Conservation (phyloP, 2,888 invertebrate species). For the Cephus runcator region DNA sequence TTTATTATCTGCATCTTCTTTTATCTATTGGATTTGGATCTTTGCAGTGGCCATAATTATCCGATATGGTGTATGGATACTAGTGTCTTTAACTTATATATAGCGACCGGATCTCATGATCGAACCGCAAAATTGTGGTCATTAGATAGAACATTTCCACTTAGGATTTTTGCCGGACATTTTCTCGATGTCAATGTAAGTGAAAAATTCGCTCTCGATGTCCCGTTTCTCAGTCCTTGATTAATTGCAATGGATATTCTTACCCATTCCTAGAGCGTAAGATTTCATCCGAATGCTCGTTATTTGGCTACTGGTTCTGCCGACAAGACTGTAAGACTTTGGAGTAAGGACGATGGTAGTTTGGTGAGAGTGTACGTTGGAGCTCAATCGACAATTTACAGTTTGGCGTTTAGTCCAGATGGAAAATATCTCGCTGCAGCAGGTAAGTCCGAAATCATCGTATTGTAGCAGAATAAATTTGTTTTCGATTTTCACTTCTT, state of each 20-base stretch:
- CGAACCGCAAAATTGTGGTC: conserved; percentile 85
- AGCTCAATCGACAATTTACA: conserved; percentile 79
- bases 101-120: conserved; percentile 85
- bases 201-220: conserved; percentile 23
- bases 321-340: conserved; percentile 89
- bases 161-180: conserved; percentile 90
- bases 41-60: conserved; percentile 82
- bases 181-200: conserved; percentile 87
- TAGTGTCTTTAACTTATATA: conserved; percentile 73
- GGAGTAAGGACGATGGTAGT: conserved; percentile 86
- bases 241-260: conserved; percentile 8
- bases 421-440: conserved; percentile 88
- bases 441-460: conserved; percentile 67
- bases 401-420: conserved; percentile 85
- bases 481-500: conserved; percentile 3
- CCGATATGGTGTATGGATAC: conserved; percentile 90
- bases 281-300: conserved; percentile 91
- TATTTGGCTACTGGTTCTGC: conserved; percentile 91
- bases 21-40: conserved; percentile 49
- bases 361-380: conserved; percentile 84
- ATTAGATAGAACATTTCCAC: conserved; percentile 81
- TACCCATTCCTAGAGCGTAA: conserved; percentile 73
- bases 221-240: not conserved
- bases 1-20: conserved; percentile 31
- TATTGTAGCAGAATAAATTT: not conserved